Evolutionary conservation across 2,888 invertebrate genomes (phyloP).

Genomic region (Oasisia sp.): DNA sequence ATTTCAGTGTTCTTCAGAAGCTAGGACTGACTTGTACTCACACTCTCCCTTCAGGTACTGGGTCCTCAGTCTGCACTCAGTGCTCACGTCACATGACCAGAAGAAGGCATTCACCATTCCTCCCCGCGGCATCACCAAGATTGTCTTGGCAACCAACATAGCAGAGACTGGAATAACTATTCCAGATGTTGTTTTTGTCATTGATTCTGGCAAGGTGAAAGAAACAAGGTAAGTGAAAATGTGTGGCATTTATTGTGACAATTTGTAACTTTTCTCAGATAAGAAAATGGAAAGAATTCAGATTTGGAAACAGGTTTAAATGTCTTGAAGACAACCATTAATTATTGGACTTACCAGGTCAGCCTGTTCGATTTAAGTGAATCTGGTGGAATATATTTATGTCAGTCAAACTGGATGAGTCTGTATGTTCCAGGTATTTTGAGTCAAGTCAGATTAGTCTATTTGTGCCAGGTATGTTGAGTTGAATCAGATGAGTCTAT

Average conservation of each 20-base stretch:
- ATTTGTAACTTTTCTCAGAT: too few species aligned
- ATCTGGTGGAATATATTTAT: too few species aligned
- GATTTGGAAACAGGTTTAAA: too few species aligned
- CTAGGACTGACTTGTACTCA: not conserved
- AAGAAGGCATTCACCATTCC: slow-evolving; percentile 54
- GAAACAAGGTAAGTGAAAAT: slow-evolving; percentile 54
- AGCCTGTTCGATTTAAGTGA: too few species aligned
- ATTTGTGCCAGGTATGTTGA: not conserved
- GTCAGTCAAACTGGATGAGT: too few species aligned
- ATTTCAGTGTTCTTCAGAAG: not conserved
- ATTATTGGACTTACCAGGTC: too few species aligned
- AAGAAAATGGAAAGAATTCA: too few species aligned
- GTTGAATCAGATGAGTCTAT: not conserved
- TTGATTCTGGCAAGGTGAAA: slow-evolving; percentile 62
- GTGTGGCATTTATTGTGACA: too few species aligned
- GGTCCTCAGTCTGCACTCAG: slow-evolving; percentile 60
- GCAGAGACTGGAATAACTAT: slow-evolving; percentile 65
- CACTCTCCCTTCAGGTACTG: slow-evolving; percentile 48
- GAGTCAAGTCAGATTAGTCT: not conserved
- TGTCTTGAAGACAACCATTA: too few species aligned
- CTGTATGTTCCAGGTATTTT: not conserved
- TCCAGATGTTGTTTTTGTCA: slow-evolving; percentile 63
- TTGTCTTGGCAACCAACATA: slow-evolving; percentile 63
- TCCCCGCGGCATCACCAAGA: slow-evolving; percentile 55
- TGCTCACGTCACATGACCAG: slow-evolving; percentile 61